phyloP scores from a whole-genome alignment of 2,888 invertebrate genomes.

The Coenonympha arcania region DNA sequence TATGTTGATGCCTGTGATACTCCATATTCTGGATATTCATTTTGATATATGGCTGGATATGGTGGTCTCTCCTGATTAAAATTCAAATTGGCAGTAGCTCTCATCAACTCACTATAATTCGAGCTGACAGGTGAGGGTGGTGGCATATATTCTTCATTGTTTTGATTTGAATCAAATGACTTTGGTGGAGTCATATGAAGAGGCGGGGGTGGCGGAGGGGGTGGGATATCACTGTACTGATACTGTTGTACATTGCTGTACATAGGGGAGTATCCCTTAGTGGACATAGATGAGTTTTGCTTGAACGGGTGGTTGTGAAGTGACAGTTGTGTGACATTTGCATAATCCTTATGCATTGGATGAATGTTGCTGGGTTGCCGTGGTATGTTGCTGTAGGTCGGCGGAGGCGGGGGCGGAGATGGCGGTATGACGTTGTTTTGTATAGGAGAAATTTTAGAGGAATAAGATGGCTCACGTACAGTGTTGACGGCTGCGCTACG shows the following conservation, averaged over 20 bases:
- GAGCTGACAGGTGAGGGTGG: constrained; percentile 93
- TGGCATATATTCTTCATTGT: constrained; percentile 80
- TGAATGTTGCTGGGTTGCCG: constrained; percentile 32
- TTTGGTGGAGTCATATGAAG: constrained; percentile 50
- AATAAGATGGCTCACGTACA: constrained; percentile 82
- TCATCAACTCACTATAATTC: constrained; percentile 88
- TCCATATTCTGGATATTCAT: constrained; percentile 60
- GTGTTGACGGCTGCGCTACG: constrained; percentile 82
- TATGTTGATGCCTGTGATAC: constrained; percentile 76
- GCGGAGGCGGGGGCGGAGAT: constrained; percentile 41
- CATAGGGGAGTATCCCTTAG: constrained; percentile 55
- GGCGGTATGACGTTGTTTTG: constrained; percentile 36
- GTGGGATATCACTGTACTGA: constrained; percentile 64
- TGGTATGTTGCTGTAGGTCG: constrained; percentile 43
- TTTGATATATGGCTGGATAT: constrained; percentile 82
- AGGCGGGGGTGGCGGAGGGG: constrained; percentile 66
- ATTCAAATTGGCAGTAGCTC: constrained; percentile 80
- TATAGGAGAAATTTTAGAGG: constrained; percentile 72
- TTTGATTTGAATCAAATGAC: constrained; percentile 51
- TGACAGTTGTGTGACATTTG: constrained; percentile 47
- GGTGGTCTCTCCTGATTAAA: constrained; percentile 71
- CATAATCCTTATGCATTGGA: constrained; percentile 48
- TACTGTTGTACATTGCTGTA: constrained; percentile 73
- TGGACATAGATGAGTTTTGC: constrained; percentile 35
- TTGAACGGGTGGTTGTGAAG: constrained; percentile 37